Evolutionary conservation across 1,140 invertebrate genomes (phyloP).

Genomic region (Drosophila fuyamai): DNA sequence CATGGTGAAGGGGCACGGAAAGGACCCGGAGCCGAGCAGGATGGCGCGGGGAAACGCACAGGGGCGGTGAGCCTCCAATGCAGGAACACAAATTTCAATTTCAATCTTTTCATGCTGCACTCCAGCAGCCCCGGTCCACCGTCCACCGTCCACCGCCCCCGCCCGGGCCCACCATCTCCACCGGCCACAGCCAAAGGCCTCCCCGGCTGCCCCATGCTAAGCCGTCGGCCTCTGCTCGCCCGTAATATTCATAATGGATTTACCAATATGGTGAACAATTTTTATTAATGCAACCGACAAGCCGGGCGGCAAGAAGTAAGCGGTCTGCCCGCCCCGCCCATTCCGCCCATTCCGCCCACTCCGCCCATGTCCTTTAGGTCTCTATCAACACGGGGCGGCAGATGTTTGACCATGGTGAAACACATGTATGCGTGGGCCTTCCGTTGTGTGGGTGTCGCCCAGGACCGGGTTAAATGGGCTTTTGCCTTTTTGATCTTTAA

Average conservation of each 20-base stretch:
- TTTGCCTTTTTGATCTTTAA: slow-evolving; percentile 81
- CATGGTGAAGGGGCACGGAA: neutral
- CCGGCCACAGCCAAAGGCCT: neutral
- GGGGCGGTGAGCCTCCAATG: slow-evolving; percentile 31
- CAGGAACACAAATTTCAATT: slow-evolving; percentile 73
- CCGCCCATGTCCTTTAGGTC: slow-evolving; percentile 13
- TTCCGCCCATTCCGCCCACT: slow-evolving; percentile 8
- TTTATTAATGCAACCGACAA: slow-evolving; percentile 75
- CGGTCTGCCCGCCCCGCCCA: slow-evolving; percentile 43
- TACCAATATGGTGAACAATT: slow-evolving; percentile 83
- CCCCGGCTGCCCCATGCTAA: neutral
- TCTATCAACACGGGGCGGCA: slow-evolving; percentile 40
- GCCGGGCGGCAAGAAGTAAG: slow-evolving; percentile 12
- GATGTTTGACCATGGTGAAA: slow-evolving; percentile 32
- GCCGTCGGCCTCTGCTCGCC: slow-evolving; percentile 57
- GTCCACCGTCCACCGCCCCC: neutral
- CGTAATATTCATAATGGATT: slow-evolving; percentile 85
- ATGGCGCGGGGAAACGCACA: neutral
- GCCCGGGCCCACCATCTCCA: slow-evolving; percentile 7
- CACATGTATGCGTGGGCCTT: slow-evolving; percentile 25
- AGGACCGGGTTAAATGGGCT: slow-evolving; percentile 66
- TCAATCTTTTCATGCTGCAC: slow-evolving; percentile 67
- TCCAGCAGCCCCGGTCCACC: slow-evolving; percentile 4
- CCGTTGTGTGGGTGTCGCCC: slow-evolving; percentile 30
- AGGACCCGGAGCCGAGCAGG: slow-evolving; percentile 7